phyloP scores from a whole-genome alignment of 2,113 vertebrate genomes.

The Silurus meridionalis region DNA sequence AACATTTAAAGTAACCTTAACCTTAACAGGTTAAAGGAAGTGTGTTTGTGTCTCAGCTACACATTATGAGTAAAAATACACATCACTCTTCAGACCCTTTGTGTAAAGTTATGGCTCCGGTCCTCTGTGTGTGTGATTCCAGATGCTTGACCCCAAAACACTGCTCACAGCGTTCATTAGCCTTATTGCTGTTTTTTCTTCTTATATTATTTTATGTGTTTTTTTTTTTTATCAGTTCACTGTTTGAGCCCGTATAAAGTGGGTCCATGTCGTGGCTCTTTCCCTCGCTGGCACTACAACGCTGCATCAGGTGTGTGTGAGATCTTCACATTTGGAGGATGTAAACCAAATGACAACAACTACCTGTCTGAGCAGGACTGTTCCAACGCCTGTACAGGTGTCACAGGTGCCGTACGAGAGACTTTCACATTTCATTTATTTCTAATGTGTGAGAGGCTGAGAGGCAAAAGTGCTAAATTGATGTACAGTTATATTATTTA shows the following conservation, averaged over 20 bases:
- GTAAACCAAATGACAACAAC: constrained; percentile 88
- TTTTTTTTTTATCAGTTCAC: constrained; percentile 66
- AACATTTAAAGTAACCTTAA: too few relatives aligned
- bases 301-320: constrained; percentile 66
- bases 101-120: too few relatives aligned
- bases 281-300: constrained; percentile 87
- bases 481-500: too few relatives aligned
- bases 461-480: too few relatives aligned
- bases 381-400: constrained; percentile 71
- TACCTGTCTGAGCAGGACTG: constrained; percentile 81
- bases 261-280: constrained; percentile 85
- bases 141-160: not conserved
- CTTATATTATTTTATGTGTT: not conserved
- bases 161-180: not conserved
- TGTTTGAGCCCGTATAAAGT: constrained; percentile 79
- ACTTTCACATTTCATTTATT: not conserved
- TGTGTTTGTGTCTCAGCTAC: too few relatives aligned
- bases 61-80: too few relatives aligned
- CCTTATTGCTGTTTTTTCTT: not conserved
- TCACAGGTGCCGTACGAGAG: constrained; percentile 56
- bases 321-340: constrained; percentile 84
- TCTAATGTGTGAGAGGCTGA: not conserved
- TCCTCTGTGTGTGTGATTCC: too few relatives aligned
- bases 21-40: too few relatives aligned
- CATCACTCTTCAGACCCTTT: too few relatives aligned